phyloP scores from a whole-genome alignment of 2,113 vertebrate genomes.

The Percopsis transmontana region DNA sequence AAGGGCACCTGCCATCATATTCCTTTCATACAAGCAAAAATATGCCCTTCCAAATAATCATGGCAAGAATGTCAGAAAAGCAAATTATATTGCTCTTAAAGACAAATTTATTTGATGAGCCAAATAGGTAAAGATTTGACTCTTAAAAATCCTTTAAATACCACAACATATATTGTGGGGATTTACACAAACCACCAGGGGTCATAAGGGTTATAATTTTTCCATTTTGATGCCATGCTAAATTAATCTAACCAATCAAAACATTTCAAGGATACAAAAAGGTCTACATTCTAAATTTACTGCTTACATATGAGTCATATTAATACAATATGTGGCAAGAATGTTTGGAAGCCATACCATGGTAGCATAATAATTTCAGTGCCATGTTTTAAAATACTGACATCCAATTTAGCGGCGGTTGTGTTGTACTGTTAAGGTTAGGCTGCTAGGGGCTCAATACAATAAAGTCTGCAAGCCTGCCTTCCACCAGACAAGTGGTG shows the following conservation, averaged over 20 bases:
- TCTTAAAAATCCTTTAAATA: too few relatives aligned
- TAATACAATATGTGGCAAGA: slow-evolving; percentile 20
- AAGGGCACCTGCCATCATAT: neutral
- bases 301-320: slow-evolving; percentile 38
- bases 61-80: neutral
- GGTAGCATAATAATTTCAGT: neutral
- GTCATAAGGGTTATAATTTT: slow-evolving; percentile 14
- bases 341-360: slow-evolving; percentile 24
- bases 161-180: too few relatives aligned
- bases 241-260: slow-evolving; percentile 26
- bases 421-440: too few relatives aligned
- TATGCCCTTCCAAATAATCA: slow-evolving; percentile 5
- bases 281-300: neutral
- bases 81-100: neutral
- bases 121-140: neutral
- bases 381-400: slow-evolving; percentile 29
- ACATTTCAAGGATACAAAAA: slow-evolving; percentile 20
- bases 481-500: too few relatives aligned
- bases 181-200: slow-evolving; percentile 7
- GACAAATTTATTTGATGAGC: neutral
- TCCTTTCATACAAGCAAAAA: neutral
- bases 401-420: neutral
- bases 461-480: too few relatives aligned
- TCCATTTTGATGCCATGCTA: slow-evolving; percentile 13
- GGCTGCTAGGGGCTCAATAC: too few relatives aligned